Evolutionary conservation across 2,888 invertebrate genomes (phyloP).

Genomic region (Pedicia rivosa): DNA sequence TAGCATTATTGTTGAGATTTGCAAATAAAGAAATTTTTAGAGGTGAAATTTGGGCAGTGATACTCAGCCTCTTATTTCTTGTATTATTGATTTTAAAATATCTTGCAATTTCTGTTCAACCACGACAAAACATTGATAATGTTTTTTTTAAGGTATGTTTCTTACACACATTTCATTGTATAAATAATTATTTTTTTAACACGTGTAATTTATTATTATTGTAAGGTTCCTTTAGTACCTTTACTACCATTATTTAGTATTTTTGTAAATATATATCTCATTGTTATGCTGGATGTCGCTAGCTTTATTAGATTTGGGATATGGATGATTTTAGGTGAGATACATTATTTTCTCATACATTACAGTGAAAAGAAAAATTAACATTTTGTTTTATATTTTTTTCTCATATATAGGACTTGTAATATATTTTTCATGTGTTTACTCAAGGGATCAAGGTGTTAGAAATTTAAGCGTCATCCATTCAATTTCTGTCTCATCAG

Average conservation of each 20-base stretch:
- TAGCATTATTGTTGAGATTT: constrained; percentile 22
- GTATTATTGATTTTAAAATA: constrained; percentile 17
- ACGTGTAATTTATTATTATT: too few relatives aligned
- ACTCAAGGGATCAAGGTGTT: background rate
- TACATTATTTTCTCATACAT: background rate
- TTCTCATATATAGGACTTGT: constrained; percentile 1
- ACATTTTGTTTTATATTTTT: background rate
- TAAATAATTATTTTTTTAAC: too few relatives aligned
- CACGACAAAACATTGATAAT: constrained; percentile 18
- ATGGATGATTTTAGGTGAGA: constrained; percentile 68
- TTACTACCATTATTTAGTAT: constrained; percentile 67
- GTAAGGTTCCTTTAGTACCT: constrained; percentile 74
- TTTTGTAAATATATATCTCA: constrained; percentile 68
- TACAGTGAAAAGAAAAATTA: background rate
- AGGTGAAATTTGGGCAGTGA: constrained; percentile 20
- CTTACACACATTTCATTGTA: too few relatives aligned
- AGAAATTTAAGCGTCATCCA: background rate
- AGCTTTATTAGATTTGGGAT: constrained; percentile 74
- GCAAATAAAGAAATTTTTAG: constrained; percentile 18
- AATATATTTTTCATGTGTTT: constrained; percentile 6
- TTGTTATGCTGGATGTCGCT: constrained; percentile 57
- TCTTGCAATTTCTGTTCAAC: constrained; percentile 23
- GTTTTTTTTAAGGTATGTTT: constrained; percentile 42
- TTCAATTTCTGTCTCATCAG: background rate
- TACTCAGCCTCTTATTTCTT: constrained; percentile 16